phyloP scores from a whole-genome alignment of 2,113 vertebrate genomes.

The Rhagologus leucostigma region DNA sequence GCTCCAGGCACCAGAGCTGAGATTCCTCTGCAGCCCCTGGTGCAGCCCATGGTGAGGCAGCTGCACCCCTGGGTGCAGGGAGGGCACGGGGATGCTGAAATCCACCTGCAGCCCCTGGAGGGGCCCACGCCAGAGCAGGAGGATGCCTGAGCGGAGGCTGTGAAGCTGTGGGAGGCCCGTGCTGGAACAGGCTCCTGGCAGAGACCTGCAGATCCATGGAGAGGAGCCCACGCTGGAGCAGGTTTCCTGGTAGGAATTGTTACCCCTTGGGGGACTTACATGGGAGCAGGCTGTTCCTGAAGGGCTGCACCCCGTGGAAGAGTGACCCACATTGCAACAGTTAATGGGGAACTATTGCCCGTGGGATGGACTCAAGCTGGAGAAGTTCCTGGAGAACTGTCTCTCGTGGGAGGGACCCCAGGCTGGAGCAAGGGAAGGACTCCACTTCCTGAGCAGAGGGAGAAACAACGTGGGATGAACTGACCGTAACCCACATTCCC shows the following conservation, averaged over 20 bases:
- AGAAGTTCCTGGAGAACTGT: not conserved
- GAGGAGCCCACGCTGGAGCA: not conserved
- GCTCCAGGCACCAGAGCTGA: rapidly evolving
- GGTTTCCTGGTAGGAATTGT: not conserved
- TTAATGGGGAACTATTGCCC: not conserved
- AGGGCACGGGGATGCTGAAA: not conserved
- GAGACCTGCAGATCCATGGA: not conserved
- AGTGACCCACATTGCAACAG: not conserved
- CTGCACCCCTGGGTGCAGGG: not conserved
- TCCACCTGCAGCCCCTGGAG: not conserved
- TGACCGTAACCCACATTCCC: not conserved
- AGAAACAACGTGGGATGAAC: not conserved
- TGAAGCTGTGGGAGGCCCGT: not conserved
- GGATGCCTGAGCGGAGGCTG: not conserved
- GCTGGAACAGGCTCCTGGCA: not conserved
- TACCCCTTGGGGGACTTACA: not conserved
- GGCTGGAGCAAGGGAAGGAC: not conserved
- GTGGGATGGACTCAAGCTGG: not conserved
- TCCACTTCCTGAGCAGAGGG: not conserved
- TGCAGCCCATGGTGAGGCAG: not conserved
- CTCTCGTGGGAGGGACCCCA: not conserved
- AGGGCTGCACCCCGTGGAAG: not conserved
- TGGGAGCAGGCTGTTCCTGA: not conserved
- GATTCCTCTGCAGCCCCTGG: not conserved
- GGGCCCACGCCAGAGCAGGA: not conserved